Base-by-base conservation (phyloP, 2,113 vertebrate genomes). In the Amia ocellicauda region DNA sequence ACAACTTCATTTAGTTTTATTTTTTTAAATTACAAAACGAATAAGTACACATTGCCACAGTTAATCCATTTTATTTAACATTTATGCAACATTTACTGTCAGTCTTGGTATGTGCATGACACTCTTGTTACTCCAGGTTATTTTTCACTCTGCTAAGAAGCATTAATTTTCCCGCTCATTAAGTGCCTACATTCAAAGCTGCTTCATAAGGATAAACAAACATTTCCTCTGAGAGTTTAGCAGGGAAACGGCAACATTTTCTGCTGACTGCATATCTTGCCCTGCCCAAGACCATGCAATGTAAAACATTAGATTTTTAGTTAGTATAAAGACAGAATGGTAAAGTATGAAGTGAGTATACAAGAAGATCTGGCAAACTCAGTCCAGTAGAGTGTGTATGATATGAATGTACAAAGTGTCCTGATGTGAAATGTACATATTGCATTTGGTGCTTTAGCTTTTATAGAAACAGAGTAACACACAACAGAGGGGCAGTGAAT, bases 151-250 rank as follows among this genome's bases (percentile, higher is more conserved):
- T 13, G 63, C 31, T 22, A 53, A 68, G 58, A 69, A 62, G 45
- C 22, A 65, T 76, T 62, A 14, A 56, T 73, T 68, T 74, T 68
- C 60, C 69, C 68, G 68, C 71, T 84, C 69, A 82, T 78, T 80
- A 77, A 66, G n/a, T 60, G 54, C 58, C 64, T 49, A 58, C 62
- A 66, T 64, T 67, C 55, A 60, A 54, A 42, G 50, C 67, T 40
- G 64, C 72, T 69, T 76, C 63, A 63, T 26, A 66, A 65, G 54
- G 64, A 74, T 71, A 77, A 79, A 74, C 74, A 83, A 78, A 73
- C 58, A 65, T 47, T 71, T 71, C 63, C 73, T 72, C 27, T 16
- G 58, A 74, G 78, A 63, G 42, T 47, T 69, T 72, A 40, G 26
- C 27, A 66, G 26, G 23, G 62, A 61, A 61, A 70, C 55, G 45